Evolutionary conservation across 2,113 vertebrate genomes (phyloP).

Genomic region (Mesocricetus auratus): DNA sequence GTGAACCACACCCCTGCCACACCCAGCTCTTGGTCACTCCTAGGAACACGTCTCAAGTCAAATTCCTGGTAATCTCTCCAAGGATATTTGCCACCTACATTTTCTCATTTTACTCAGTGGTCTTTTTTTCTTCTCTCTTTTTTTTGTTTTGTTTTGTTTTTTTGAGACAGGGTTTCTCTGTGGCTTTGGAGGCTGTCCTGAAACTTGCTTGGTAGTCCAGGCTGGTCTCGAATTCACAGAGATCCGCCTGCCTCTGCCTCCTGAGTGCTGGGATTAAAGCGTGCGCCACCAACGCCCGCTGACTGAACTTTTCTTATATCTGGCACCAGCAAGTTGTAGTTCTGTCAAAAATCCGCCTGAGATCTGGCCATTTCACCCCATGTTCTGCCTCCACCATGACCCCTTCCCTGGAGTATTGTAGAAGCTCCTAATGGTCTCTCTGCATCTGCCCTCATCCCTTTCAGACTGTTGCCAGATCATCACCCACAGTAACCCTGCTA

Average conservation of each 20-base stretch:
- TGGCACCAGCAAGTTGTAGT: background rate
- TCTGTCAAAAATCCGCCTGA: background rate
- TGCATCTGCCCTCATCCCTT: background rate
- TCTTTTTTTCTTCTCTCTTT: background rate
- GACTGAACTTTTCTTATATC: background rate
- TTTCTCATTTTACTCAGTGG: background rate
- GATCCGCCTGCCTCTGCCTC: background rate
- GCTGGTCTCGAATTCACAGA: too few species aligned
- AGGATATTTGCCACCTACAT: background rate
- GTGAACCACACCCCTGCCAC: background rate
- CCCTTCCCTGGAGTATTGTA: fast-evolving
- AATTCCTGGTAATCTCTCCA: background rate
- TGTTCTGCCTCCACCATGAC: background rate
- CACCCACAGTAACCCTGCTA: background rate
- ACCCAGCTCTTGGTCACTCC: background rate
- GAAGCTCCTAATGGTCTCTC: background rate
- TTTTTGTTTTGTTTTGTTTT: background rate
- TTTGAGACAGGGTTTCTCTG: background rate
- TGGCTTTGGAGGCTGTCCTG: too few species aligned
- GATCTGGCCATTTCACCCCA: background rate
- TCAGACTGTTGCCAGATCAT: background rate
- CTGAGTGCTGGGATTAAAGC: too few species aligned
- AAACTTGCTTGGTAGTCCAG: background rate
- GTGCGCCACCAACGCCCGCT: too few species aligned
- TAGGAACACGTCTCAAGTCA: background rate